Base-by-base conservation (phyloP, 2,113 vertebrate species). In the Dendropsophus ebraccatus region DNA sequence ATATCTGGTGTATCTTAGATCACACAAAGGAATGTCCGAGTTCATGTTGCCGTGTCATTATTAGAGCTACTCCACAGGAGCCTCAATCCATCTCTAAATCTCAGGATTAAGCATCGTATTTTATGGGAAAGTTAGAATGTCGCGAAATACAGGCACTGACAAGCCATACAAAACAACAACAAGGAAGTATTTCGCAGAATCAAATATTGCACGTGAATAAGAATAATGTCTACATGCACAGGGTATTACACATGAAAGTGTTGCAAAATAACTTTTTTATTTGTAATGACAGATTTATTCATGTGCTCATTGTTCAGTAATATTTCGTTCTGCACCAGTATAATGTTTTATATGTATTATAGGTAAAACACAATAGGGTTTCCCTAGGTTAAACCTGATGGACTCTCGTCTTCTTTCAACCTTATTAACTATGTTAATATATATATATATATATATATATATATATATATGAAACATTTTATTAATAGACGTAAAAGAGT, bases 1-100 rank as follows among this genome's bases (percentile, higher is more conserved):
- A 70, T 70, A 83, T 69, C 67, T 72, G 28, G 30, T 54, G 49
- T 72, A 72, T 83, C 81, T 54, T 50, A 83, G 81, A 72, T 83
- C 67, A 83, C 81, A 83, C 30, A 72, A 50, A 70, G 62, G 67
- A 83, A 83, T 72, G 47, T 83, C 28, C 21, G 19, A 72, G 81
- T 70, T 69, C 47, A 72, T 72, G 67, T 37, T 54, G 62, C 30
- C 4, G 10, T 72, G 65, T 17, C 47, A 82, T 82, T 69, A 82
- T 67, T 82, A 58, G 52, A 81, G 56, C 35, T 49, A 67, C 45
- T 50, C 62, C 41, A 50, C 32, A 75, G 50, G 82, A 50, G 25
- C 16, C 70, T 60, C 10, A 60, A 84, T 60, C 70, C 50, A 60
- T 45, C 72, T 47, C 82, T 84, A 75, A 75, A 75, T 75, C 69